These are phyloP conservation scores for Dasysyrphus albostriatus DNA, from an alignment of 2,888 invertebrate species.

Conservation along the genomic window DNA sequence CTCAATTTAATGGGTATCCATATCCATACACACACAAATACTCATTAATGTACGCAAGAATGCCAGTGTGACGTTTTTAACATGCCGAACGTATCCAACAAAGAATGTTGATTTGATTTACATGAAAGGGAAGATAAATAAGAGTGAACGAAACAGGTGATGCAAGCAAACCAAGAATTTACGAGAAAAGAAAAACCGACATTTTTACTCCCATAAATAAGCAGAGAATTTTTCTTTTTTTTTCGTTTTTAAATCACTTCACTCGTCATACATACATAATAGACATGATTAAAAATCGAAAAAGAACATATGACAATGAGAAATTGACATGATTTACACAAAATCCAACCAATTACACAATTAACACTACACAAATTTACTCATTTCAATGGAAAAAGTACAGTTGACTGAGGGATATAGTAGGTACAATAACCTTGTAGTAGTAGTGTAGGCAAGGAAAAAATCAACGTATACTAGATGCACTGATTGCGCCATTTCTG, in stretches of 20 bases:
- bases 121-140: constrained; percentile 42
- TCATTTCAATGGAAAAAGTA: constrained; percentile 57
- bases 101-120: constrained; percentile 61
- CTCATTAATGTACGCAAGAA: constrained; percentile 16
- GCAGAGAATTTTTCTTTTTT: constrained; percentile 38
- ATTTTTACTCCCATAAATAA: constrained; percentile 42
- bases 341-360: constrained; percentile 1
- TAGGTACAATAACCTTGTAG: constrained; percentile 78
- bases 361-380: constrained; percentile 15
- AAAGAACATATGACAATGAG: not conserved
- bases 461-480: constrained; percentile 64
- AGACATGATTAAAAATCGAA: constrained; percentile 20
- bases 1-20: not conserved
- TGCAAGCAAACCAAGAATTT: constrained; percentile 25
- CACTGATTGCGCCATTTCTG: constrained; percentile 76
- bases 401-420: constrained; percentile 66
- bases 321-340: constrained; percentile 13
- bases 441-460: constrained; percentile 42
- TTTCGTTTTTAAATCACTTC: constrained; percentile 14
- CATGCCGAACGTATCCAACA: constrained; percentile 61
- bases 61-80: constrained; percentile 55
- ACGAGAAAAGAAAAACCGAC: constrained; percentile 66
- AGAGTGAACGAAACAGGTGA: constrained; percentile 45
- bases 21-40: constrained; percentile 5
- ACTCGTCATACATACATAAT: not conserved